Base-by-base conservation (phyloP, 2,797 vertebrate genomes). In the Loriculus beryllinus region DNA sequence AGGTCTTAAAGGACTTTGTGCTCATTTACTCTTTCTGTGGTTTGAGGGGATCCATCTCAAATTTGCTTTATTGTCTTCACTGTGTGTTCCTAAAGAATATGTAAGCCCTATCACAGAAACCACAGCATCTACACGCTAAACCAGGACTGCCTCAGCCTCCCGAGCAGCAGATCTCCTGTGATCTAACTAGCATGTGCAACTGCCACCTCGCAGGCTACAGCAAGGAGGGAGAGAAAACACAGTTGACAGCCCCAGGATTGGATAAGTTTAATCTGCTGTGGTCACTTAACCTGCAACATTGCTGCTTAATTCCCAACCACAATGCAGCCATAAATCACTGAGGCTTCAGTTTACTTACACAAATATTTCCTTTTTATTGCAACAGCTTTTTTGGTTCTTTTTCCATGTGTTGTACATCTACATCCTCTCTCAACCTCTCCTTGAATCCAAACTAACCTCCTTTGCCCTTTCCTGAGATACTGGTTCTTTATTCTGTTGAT, bases 271-370 rank as follows among this genome's bases (percentile, higher is more conserved):
- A 68, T 26, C 42, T 75, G 70, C 70, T 78, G 10, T 12, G 29
- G 42, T 18, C 5, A 1, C 54, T 62, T 26, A 28, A 22, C 21
- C 67, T 70, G 63, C 33, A 75, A 14, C 13, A 1, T 7, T 49
- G 42, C 54, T 64, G 10, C 71, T 57, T 39, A 4, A 65, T 91
- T 91, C 85, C 92, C 87, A 89, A 47, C 75, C 76, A 57, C 82
- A 85, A 6, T 0, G 1, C 10, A 67, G 67, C 49, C 23, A 26
- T 48, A 29, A 60, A 63, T 60, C 43, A 59, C 74, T 33, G 14
- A 70, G 21, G 47, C 19, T 21, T 25, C 49, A 18, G 17, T 67
- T 72, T 39, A 19, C 39, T 62, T 15, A 23, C 7, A 54, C 47
- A 54, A 71, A 43, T 17, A 10, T 82, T 93, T 86, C 35, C 54